Evolutionary conservation across 1,140 invertebrate species (phyloP).

Genomic region (Anoplophora glabripennis): DNA sequence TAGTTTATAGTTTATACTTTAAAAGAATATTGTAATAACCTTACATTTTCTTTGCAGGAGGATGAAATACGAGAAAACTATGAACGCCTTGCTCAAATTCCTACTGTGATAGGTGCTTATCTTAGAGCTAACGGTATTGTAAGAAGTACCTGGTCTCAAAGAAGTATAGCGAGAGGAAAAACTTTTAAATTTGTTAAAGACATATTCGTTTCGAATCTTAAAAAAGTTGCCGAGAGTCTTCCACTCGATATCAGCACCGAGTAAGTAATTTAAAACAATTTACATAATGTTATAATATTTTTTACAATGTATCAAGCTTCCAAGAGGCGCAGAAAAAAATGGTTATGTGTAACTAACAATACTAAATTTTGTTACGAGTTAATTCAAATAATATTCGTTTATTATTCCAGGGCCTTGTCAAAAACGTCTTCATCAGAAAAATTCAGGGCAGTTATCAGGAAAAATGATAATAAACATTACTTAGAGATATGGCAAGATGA

Average conservation of each 20-base stretch:
- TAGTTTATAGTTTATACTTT: background rate
- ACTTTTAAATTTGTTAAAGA: slow-evolving; percentile 58
- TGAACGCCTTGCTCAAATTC: slow-evolving; percentile 56
- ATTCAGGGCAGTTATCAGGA: slow-evolving; percentile 60
- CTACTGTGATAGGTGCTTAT: slow-evolving; percentile 53
- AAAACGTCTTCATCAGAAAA: slow-evolving; percentile 57
- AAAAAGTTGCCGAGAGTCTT: slow-evolving; percentile 50
- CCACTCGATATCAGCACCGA: slow-evolving; percentile 51
- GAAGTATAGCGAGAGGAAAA: slow-evolving; percentile 60
- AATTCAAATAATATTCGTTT: background rate
- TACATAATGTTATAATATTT: too few relatives aligned
- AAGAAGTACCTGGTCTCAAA: slow-evolving; percentile 56
- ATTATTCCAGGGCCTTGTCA: slow-evolving; percentile 56
- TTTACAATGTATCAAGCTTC: slow-evolving; percentile 1
- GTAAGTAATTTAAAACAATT: slow-evolving; percentile 15
- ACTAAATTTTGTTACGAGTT: background rate
- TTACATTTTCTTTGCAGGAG: slow-evolving; percentile 51
- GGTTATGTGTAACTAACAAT: background rate
- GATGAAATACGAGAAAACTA: slow-evolving; percentile 62
- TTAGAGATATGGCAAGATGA: slow-evolving; percentile 69
- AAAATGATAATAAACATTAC: slow-evolving; percentile 61
- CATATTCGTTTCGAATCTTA: slow-evolving; percentile 53
- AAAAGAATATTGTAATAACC: background rate
- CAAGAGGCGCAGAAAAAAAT: background rate
- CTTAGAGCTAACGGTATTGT: slow-evolving; percentile 50